Conservation (phyloP, 2,888 invertebrate genomes). For the Euzetes globulus region DNA sequence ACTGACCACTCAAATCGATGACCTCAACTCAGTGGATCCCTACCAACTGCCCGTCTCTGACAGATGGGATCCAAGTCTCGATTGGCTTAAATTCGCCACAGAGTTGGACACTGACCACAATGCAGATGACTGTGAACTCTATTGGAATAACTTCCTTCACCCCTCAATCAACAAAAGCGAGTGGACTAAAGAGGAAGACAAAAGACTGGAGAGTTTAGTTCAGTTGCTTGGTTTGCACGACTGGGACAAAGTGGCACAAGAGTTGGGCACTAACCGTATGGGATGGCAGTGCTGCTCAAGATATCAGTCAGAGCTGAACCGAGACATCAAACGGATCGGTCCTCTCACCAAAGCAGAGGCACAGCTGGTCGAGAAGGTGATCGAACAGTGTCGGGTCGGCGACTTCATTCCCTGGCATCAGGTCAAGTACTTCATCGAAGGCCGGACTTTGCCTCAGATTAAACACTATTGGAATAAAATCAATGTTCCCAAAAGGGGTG, state of each 20-base stretch:
- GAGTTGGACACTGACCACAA: conserved; percentile 11
- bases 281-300: conserved; percentile 59
- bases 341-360: conserved; percentile 66
- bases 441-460: conserved; percentile 59
- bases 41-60: background rate
- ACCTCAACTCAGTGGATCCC: background rate
- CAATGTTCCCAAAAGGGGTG: conserved; percentile 12
- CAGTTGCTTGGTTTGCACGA: conserved; percentile 46
- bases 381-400: conserved; percentile 59
- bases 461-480: conserved; percentile 54
- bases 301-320: conserved; percentile 40
- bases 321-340: conserved; percentile 41
- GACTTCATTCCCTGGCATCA: conserved; percentile 66
- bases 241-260: conserved; percentile 60
- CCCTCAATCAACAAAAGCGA: conserved; percentile 58
- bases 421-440: conserved; percentile 58
- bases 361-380: conserved; percentile 55
- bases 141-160: conserved; percentile 65
- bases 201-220: conserved; percentile 48
- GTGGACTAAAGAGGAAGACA: conserved; percentile 55
- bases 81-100: conserved; percentile 34
- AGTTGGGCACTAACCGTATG: conserved; percentile 54
- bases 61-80: conserved; percentile 49
- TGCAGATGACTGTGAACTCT: conserved; percentile 57
- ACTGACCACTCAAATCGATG: conserved; percentile 25